A percentile compares a stretch with the other conserved stretches of the same genome.
phyloP scores from a whole-genome alignment of 2,888 invertebrate species.

The Chaetogeoica ovagalla region DNA sequence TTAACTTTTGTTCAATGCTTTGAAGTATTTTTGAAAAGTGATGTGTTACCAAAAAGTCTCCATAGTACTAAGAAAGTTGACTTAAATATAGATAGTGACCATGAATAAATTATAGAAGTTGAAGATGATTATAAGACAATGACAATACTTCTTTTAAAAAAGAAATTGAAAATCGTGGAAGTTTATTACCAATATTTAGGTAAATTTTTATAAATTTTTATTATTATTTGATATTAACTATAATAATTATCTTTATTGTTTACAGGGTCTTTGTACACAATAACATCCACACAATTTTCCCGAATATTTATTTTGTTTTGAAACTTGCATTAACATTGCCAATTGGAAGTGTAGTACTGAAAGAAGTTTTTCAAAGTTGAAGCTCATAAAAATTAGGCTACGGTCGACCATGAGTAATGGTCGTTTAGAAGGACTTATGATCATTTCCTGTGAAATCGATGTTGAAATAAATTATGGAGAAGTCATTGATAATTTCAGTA shows the following conservation, averaged over 20 bases:
- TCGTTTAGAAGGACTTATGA: neutral
- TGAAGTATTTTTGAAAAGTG: neutral
- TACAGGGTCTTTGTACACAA: neutral
- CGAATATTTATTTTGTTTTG: neutral
- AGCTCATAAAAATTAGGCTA: neutral
- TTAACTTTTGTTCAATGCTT: neutral
- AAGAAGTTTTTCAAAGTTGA: slow-evolving; percentile 13
- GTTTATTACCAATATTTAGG: slow-evolving; percentile 1
- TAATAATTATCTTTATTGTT: neutral
- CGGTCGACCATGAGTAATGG: neutral
- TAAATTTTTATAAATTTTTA: neutral
- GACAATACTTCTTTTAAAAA: neutral
- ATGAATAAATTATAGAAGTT: neutral
- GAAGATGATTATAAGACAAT: neutral
- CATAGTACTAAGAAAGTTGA: neutral
- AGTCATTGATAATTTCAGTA: too few species aligned
- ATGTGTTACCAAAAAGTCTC: neutral
- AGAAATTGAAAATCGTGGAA: slow-evolving; percentile 2
- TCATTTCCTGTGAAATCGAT: neutral
- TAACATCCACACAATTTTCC: neutral
- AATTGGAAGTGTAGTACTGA: slow-evolving; percentile 12
- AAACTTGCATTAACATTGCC: neutral
- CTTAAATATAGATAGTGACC: neutral
- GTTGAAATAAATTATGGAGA: neutral
- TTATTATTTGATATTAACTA: neutral